Percentiles rank a stretch among this genome's conserved stretches.
phyloP scores from a whole-genome alignment of 30 jellyfish, hydroid and myxozoan genomes.

The Hydra vulgaris region DNA sequence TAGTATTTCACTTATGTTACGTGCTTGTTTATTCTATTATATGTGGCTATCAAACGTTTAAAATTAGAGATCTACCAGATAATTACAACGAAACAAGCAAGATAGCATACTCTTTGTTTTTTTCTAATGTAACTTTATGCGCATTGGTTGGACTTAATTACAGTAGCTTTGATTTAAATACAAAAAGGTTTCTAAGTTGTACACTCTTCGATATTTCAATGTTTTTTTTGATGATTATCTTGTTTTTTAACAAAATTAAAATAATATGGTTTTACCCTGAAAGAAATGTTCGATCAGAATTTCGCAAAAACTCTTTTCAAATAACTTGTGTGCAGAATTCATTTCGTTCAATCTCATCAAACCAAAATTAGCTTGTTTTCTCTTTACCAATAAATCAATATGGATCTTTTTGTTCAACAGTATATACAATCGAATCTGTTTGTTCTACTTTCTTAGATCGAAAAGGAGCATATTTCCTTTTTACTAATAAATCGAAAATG shows the following conservation, averaged over 20 bases:
- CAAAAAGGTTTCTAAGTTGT: not conserved
- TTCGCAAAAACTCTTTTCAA: not conserved
- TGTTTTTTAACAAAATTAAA: not conserved
- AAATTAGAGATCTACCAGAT: not conserved
- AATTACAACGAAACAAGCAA: not conserved
- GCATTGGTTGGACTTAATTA: not conserved
- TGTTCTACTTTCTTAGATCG: too few relatives aligned
- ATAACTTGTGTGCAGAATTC: not conserved
- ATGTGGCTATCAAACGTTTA: not conserved
- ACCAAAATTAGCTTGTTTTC: not conserved
- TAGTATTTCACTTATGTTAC: not conserved
- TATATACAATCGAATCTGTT: too few relatives aligned
- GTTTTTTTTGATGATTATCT: not conserved
- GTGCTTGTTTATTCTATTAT: not conserved
- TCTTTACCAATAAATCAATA: too few relatives aligned
- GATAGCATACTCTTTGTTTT: not conserved
- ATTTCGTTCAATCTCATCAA: not conserved
- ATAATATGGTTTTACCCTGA: not conserved
- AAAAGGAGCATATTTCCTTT: too few relatives aligned
- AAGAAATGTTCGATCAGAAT: not conserved
- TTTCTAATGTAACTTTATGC: not conserved
- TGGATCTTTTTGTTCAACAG: too few relatives aligned
- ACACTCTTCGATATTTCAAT: not conserved
- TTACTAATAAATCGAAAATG: too few relatives aligned
- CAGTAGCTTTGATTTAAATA: too few relatives aligned